Conservation (phyloP, 2,888 invertebrate species). For the Latheticus oryzae region DNA sequence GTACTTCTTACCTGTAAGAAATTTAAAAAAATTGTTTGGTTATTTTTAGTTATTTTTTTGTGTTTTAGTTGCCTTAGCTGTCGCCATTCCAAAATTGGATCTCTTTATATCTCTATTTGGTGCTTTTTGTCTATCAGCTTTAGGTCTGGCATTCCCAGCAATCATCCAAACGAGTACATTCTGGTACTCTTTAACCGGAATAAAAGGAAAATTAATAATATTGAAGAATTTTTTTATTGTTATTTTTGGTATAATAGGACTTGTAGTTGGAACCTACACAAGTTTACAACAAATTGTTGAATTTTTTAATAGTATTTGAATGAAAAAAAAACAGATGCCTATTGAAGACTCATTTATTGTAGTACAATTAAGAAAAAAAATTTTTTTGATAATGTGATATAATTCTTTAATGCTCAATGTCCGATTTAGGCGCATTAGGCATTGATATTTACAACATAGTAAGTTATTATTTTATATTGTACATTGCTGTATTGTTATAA, state of each 20-base stretch:
- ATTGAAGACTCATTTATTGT: constrained; percentile 14
- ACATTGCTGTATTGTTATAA: constrained; percentile 8
- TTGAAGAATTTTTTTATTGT: constrained; percentile 70
- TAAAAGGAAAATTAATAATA: constrained; percentile 64
- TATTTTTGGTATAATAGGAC: constrained; percentile 72
- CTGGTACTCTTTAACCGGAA: constrained; percentile 76
- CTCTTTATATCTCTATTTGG: constrained; percentile 85
- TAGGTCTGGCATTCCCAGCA: constrained; percentile 92
- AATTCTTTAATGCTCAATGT: constrained; percentile 27
- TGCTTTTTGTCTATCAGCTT: constrained; percentile 86
- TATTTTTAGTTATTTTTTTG: constrained; percentile 6
- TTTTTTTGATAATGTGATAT: constrained; percentile 29
- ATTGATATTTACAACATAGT: constrained; percentile 14
- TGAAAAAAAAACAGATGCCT: constrained; percentile 6
- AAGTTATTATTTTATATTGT: constrained; percentile 32
- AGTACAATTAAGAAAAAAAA: constrained; percentile 26
- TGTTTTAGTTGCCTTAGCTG: constrained; percentile 82
- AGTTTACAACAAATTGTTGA: constrained; percentile 71
- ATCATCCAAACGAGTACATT: constrained; percentile 85
- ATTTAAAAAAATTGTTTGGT: background rate
- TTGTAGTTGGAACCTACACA: constrained; percentile 75
- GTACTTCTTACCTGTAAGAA: constrained; percentile 89
- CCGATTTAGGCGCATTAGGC: constrained; percentile 17
- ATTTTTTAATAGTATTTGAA: too few species aligned
- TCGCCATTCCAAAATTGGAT: constrained; percentile 85